Conservation (phyloP, 2,888 invertebrate genomes). For the Barypeithes pellucidus region DNA sequence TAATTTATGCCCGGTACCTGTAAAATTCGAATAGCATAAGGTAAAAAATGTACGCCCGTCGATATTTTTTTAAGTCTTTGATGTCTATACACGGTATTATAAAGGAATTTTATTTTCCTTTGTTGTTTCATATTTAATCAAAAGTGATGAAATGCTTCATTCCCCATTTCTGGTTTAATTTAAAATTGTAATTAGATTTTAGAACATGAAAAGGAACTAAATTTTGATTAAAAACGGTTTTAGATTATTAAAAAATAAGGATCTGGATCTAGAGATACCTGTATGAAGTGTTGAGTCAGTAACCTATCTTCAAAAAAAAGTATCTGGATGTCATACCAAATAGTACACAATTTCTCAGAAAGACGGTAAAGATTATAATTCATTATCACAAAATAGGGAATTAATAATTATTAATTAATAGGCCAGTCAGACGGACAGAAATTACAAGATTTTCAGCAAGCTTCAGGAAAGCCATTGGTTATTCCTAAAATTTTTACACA, state of each 20-base stretch:
- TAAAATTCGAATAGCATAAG: constrained; percentile 4
- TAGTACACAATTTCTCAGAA: too few species aligned
- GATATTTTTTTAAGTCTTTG: constrained; percentile 44
- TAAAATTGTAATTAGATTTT: constrained; percentile 43
- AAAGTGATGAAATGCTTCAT: constrained; percentile 43
- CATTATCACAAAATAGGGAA: too few species aligned
- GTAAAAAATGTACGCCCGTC: constrained; percentile 26
- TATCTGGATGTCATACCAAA: too few species aligned
- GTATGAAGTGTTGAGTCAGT: too few species aligned
- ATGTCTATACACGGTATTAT: constrained; percentile 34
- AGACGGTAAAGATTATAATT: too few species aligned
- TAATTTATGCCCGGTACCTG: background rate
- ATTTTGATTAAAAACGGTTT: constrained; percentile 36
- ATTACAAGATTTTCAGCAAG: too few species aligned
- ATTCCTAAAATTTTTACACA: too few species aligned
- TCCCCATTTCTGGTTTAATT: constrained; percentile 43
- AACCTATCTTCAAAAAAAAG: too few species aligned
- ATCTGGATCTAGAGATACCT: background rate
- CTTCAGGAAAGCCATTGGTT: too few species aligned
- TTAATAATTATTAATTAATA: too few species aligned
- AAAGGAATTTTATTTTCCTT: constrained; percentile 43
- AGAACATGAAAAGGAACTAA: constrained; percentile 34
- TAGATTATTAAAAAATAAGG: constrained; percentile 25
- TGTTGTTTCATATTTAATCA: constrained; percentile 45
- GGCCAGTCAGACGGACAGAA: too few species aligned